Evolutionary conservation across 2,113 vertebrate species (phyloP).

Genomic region (Ptilorrhoa leucosticta): DNA sequence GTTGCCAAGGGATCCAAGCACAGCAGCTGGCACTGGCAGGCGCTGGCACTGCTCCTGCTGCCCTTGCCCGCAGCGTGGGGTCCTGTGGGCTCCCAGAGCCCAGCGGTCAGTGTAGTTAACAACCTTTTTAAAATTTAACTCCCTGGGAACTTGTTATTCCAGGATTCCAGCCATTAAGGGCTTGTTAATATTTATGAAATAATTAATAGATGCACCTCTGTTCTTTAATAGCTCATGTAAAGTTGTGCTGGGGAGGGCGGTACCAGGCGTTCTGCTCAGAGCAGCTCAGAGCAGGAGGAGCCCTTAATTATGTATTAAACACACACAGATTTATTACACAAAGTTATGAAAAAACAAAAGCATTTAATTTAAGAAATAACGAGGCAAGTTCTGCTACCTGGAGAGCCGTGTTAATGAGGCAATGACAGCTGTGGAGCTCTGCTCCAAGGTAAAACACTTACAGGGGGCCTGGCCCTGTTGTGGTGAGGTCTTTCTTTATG

Average conservation of each 20-base stretch:
- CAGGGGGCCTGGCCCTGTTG: fast-evolving
- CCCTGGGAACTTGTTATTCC: neutral
- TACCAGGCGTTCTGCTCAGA: neutral
- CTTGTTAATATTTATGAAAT: conserved; percentile 57
- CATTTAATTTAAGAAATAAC: neutral
- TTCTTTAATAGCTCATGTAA: conserved; percentile 1
- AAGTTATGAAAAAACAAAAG: neutral
- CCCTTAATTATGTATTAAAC: conserved; percentile 10
- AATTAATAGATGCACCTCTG: conserved; percentile 27
- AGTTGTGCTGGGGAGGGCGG: neutral
- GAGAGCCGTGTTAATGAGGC: neutral
- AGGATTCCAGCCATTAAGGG: neutral
- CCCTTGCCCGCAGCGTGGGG: fast-evolving
- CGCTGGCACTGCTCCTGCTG: fast-evolving
- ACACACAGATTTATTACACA: neutral
- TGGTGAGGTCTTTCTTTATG: fast-evolving
- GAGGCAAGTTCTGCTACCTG: neutral
- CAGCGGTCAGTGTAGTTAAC: neutral
- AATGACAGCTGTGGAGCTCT: neutral
- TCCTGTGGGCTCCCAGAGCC: neutral
- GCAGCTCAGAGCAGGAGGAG: neutral
- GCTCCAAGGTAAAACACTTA: neutral
- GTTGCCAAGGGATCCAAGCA: neutral
- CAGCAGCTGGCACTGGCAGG: neutral
- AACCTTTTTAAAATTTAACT: neutral